Percentiles rank a stretch among this genome's conserved stretches.
Conservation (phyloP, 2,113 vertebrate species). For the Haliaeetus leucogaster region DNA sequence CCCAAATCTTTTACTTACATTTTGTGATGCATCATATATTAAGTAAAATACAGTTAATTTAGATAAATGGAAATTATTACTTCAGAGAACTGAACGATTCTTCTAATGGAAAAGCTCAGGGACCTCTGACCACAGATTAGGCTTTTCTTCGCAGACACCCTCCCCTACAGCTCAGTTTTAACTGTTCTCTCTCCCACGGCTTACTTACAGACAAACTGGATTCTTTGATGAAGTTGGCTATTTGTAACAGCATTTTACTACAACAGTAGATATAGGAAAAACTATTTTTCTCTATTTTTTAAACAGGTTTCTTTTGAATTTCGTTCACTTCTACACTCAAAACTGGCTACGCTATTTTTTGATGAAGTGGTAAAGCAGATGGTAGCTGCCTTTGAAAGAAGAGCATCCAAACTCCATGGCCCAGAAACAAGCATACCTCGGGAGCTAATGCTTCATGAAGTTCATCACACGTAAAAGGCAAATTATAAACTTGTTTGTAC, state of each 20-base stretch:
- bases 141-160: neutral
- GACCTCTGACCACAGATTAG: neutral
- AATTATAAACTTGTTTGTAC: neutral
- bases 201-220: neutral
- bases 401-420: constrained; percentile 82
- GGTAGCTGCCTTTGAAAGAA: constrained; percentile 90
- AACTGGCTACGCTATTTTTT: constrained; percentile 89
- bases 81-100: neutral
- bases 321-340: constrained; percentile 92
- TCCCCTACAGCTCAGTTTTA: neutral
- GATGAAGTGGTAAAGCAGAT: constrained; percentile 97
- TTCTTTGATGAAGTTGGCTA: neutral
- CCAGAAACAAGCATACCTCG: constrained; percentile 88
- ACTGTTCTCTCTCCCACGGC: neutral
- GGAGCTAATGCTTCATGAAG: constrained; percentile 91
- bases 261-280: neutral
- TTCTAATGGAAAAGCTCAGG: neutral
- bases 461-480: constrained; percentile 84
- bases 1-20: neutral
- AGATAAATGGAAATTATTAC: neutral
- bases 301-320: constrained; percentile 94
- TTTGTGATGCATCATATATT: neutral
- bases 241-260: neutral
- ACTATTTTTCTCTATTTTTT: neutral
- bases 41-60: neutral